Evolutionary conservation across 2,888 invertebrate genomes (phyloP).

Genomic region (Antheraea yamamai): DNA sequence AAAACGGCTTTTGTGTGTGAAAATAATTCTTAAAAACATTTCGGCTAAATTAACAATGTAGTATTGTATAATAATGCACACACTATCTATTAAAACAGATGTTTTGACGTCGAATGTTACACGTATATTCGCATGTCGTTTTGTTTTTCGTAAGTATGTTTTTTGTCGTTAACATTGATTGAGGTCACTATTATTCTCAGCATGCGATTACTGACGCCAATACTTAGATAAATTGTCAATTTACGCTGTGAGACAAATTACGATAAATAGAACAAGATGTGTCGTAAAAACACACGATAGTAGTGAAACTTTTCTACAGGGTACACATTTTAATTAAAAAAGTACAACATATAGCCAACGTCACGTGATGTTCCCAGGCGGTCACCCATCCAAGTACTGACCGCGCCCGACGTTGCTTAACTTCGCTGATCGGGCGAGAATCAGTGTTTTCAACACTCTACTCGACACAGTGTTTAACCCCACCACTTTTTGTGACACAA

Average conservation of each 20-base stretch:
- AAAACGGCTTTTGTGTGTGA: neutral
- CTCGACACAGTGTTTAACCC: no score
- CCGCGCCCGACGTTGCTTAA: slow-evolving; percentile 76
- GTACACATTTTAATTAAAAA: no score
- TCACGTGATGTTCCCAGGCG: slow-evolving; percentile 67
- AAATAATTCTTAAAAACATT: neutral
- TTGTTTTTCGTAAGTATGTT: neutral
- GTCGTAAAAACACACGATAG: no score
- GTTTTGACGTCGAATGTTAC: neutral
- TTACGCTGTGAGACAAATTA: neutral
- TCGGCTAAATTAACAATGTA: neutral
- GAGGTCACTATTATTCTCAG: neutral
- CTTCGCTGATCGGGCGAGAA: slow-evolving; percentile 41
- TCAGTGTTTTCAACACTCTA: no score
- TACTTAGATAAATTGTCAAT: neutral
- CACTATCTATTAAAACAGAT: neutral
- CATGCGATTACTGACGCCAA: neutral
- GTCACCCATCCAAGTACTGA: slow-evolving; percentile 75
- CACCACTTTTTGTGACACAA: no score
- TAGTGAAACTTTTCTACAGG: no score
- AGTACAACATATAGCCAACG: slow-evolving; percentile 40
- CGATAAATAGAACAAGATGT: neutral
- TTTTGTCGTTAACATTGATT: neutral
- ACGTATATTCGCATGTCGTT: neutral
- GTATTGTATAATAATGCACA: neutral